Conservation (phyloP, 2,113 vertebrate species). For the Psittacus erithacus region DNA sequence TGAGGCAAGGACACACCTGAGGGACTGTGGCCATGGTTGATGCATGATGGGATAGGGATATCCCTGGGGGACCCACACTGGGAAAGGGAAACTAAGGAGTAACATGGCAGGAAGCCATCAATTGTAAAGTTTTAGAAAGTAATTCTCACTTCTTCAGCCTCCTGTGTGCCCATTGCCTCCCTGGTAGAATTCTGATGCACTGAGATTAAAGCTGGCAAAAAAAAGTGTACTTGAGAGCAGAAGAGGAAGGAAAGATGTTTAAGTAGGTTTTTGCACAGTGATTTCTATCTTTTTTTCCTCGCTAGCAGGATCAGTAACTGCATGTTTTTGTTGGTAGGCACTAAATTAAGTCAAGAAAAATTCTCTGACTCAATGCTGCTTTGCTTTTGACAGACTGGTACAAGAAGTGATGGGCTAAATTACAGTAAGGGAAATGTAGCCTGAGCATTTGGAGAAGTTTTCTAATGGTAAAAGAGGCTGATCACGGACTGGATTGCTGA, state of each 20-base stretch:
- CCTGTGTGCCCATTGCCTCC: background rate
- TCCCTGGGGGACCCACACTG: rapidly evolving
- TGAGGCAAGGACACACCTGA: background rate
- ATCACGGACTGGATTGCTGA: slow-evolving; percentile 8
- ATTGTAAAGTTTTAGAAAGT: background rate
- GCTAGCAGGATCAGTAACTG: background rate
- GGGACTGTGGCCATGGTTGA: background rate
- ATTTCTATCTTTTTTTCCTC: background rate
- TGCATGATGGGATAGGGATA: background rate
- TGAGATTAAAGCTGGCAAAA: background rate
- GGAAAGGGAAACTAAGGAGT: background rate
- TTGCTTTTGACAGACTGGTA: background rate
- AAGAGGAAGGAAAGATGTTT: background rate
- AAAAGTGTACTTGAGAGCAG: background rate
- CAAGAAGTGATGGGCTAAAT: slow-evolving; percentile 11
- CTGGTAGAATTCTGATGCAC: background rate
- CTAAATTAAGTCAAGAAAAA: slow-evolving; percentile 28
- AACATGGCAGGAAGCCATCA: background rate
- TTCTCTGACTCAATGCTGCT: background rate
- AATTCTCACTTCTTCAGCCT: background rate
- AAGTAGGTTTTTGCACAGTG: background rate
- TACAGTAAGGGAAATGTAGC: background rate
- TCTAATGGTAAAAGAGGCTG: background rate
- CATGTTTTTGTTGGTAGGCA: background rate
- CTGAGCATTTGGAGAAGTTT: slow-evolving; percentile 11